Percentiles rank a stretch among this genome's conserved stretches.
phyloP scores from a whole-genome alignment of 2,888 invertebrate species.

The Pinctada fucata region DNA sequence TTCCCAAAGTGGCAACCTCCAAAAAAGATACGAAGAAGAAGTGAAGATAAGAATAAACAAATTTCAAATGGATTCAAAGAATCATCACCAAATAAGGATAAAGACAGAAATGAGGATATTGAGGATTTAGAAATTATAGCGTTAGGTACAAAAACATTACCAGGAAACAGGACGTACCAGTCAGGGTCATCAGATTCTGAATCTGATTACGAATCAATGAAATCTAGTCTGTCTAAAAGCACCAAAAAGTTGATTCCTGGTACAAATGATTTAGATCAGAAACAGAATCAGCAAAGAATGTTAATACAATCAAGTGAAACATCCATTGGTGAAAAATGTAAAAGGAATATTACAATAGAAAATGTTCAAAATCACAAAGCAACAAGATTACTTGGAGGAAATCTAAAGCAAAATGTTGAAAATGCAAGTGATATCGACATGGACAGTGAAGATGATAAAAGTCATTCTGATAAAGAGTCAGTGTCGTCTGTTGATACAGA shows the following conservation, averaged over 20 bases:
- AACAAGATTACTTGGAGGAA: background rate
- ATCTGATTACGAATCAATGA: constrained; percentile 27
- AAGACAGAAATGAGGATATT: constrained; percentile 24
- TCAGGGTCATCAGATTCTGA: constrained; percentile 22
- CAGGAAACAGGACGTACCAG: background rate
- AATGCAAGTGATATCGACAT: too few species aligned
- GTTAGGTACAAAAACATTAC: background rate
- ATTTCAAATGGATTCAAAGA: constrained; percentile 9
- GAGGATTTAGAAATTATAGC: constrained; percentile 5
- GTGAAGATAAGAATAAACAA: constrained; percentile 7
- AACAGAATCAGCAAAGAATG: background rate
- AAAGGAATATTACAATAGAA: background rate
- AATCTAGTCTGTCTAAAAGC: background rate
- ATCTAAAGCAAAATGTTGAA: background rate
- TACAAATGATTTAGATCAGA: background rate
- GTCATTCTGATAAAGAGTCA: constrained; percentile 41
- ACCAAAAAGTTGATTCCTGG: background rate
- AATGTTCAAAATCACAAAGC: background rate
- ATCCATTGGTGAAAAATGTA: background rate
- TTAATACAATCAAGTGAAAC: background rate
- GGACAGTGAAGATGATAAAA: background rate
- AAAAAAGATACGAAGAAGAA: constrained; percentile 11
- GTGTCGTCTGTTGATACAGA: constrained; percentile 54
- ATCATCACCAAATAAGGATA: background rate
- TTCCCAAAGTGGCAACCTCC: constrained; percentile 45